Evolutionary conservation across 2,797 vertebrate species (phyloP), one percentile per base, ranked within the genome.

Genomic region (Cyclopterus lumpus): DNA sequence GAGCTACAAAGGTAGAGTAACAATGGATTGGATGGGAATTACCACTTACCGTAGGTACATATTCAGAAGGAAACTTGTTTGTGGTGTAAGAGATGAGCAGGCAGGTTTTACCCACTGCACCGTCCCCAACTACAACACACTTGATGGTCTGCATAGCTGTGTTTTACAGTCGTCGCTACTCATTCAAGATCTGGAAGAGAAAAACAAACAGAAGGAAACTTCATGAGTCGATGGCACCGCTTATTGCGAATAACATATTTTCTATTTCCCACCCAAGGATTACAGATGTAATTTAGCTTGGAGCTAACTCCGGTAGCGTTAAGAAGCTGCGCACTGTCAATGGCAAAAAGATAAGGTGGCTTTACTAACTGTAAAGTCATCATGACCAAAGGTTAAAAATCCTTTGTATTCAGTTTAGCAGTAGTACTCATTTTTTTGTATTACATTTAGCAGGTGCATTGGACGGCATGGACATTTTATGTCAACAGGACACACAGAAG

Each of bases 101-200:
- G 92, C 95, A 96, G 83, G 95, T 95, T 95, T 96, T 96, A 94
- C 95, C 95, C 87, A 95, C 95, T 26, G 95, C 95, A 84, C 95
- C 95, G 77, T 96, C 95, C 49, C 95, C 95, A 51, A 96, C 95
- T 63, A 95, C 95, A 83, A 95, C 95, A 88, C 95, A 96, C 90
- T 96, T 96, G 87, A 96, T 96, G 90, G 94, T 96, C 95, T 95
- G 95, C 95, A 96, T 96, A 91, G 92, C 90, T 94, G 90, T 70
- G 85, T 83, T 86, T 89, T 83, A 88, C 73, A 86, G 87, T 93
- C 88, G 85, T 86, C 77, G 44, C 84, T 86, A 92, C 73, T 94
- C 93, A 94, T 95, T 93, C 93, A 95, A 93, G 88, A 94, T 92
- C 95, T 95, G 79, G 1, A 89, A 85, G 22, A 79, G 10, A 79